phyloP scores from a whole-genome alignment of 1,140 invertebrate species.

The Zaprionus africanus region DNA sequence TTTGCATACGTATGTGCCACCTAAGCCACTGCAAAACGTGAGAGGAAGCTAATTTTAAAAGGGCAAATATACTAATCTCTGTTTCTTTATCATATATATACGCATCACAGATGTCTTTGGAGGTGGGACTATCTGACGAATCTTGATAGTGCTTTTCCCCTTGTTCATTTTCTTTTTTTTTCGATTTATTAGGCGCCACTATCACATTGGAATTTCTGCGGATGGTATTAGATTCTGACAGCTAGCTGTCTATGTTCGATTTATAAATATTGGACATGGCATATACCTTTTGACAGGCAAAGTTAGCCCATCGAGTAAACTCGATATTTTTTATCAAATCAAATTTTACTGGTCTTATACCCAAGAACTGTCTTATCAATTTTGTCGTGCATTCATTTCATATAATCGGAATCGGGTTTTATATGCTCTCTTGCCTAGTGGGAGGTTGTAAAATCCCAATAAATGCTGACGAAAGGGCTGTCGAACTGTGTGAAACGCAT shows the following conservation, averaged over 20 bases:
- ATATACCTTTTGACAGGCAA: conserved; percentile 27
- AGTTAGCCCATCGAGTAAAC: conserved; percentile 15
- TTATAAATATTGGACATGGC: conserved; percentile 22
- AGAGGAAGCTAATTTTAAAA: conserved; percentile 50
- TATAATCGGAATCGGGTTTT: conserved; percentile 2
- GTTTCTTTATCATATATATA: conserved; percentile 45
- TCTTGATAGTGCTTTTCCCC: conserved; percentile 1
- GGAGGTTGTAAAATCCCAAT: conserved; percentile 8
- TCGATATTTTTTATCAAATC: conserved; percentile 38
- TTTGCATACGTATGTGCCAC: conserved; percentile 29
- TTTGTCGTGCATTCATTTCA: not conserved
- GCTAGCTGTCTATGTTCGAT: conserved; percentile 15
- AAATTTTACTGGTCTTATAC: conserved; percentile 9
- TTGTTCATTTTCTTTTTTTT: conserved; percentile 6
- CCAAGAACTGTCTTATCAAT: conserved; percentile 37
- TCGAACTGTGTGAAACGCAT: not conserved
- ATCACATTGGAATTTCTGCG: conserved; percentile 28
- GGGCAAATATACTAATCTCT: conserved; percentile 67
- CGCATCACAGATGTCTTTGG: not conserved
- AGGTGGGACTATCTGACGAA: not conserved
- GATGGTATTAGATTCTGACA: conserved; percentile 24
- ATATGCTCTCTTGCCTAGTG: conserved; percentile 2
- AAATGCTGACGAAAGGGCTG: not conserved
- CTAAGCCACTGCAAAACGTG: conserved; percentile 73
- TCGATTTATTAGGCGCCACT: conserved; percentile 38